Evolutionary conservation across 1,140 invertebrate species (phyloP).

Genomic region (Sitobion miscanthi): DNA sequence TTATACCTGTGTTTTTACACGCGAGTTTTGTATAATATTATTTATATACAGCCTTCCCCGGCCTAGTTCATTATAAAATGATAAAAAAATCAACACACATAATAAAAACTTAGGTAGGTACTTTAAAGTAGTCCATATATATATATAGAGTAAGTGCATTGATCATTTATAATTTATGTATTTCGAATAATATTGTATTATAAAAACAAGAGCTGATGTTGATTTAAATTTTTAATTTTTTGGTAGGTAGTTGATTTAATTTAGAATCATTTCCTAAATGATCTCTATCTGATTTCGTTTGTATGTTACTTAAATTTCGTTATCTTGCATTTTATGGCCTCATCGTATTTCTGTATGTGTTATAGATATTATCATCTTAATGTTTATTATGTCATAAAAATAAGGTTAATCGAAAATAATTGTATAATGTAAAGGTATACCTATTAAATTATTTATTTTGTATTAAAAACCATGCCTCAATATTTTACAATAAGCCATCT

Average conservation of each 20-base stretch:
- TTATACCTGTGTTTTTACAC: neutral
- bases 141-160: neutral
- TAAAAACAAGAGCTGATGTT: neutral
- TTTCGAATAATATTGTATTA: neutral
- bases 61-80: neutral
- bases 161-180: neutral
- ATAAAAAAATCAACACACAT: neutral
- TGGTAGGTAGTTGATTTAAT: neutral
- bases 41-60: neutral
- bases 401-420: slow-evolving; percentile 28
- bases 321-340: neutral
- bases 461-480: neutral
- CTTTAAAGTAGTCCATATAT: neutral
- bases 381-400: neutral
- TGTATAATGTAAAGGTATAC: neutral
- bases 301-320: neutral
- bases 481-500: neutral
- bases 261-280: neutral
- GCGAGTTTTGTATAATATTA: neutral
- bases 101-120: neutral
- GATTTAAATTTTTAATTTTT: neutral
- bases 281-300: neutral
- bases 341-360: neutral
- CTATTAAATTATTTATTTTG: neutral
- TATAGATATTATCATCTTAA: slow-evolving; percentile 6